phyloP scores from a whole-genome alignment of 2,797 vertebrate species.

The Galaxias olidus region DNA sequence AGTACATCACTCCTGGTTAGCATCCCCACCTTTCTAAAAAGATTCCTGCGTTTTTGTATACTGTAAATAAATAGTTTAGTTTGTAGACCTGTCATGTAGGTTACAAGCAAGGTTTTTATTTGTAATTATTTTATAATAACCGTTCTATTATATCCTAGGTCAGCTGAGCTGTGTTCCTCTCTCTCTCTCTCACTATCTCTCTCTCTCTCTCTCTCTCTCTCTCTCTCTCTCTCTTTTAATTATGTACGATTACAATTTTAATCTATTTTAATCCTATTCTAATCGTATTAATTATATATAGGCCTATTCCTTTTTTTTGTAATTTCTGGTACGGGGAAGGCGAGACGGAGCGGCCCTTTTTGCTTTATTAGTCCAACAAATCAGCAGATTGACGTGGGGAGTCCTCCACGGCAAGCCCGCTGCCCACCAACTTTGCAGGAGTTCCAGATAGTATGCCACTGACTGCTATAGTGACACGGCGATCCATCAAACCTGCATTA shows the following conservation, averaged over 20 bases:
- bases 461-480: constrained; percentile 71
- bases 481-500: constrained; percentile 77
- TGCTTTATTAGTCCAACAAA: constrained; percentile 45
- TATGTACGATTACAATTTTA: neutral
- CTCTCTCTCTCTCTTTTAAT: neutral
- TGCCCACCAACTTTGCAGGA: constrained; percentile 44
- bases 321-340: constrained; percentile 11
- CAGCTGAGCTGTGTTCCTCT: constrained; percentile 14
- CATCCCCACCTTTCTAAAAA: constrained; percentile 8
- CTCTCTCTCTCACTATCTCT: constrained; percentile 1
- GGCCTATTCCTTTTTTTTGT: constrained; percentile 1
- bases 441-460: constrained; percentile 60
- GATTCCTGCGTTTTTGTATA: constrained; percentile 18
- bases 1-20: constrained; percentile 21
- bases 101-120: too few species aligned
- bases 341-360: constrained; percentile 6
- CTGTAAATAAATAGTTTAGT: constrained; percentile 10
- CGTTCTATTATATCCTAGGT: too few species aligned
- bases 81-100: too few species aligned
- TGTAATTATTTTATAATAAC: too few species aligned
- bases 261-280: too few species aligned
- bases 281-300: constrained; percentile 9
- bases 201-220: neutral
- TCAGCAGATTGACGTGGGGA: constrained; percentile 53
- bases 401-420: constrained; percentile 16